Evolutionary conservation across 2,113 vertebrate species (phyloP).

Genomic region (Ovibos moschatus): DNA sequence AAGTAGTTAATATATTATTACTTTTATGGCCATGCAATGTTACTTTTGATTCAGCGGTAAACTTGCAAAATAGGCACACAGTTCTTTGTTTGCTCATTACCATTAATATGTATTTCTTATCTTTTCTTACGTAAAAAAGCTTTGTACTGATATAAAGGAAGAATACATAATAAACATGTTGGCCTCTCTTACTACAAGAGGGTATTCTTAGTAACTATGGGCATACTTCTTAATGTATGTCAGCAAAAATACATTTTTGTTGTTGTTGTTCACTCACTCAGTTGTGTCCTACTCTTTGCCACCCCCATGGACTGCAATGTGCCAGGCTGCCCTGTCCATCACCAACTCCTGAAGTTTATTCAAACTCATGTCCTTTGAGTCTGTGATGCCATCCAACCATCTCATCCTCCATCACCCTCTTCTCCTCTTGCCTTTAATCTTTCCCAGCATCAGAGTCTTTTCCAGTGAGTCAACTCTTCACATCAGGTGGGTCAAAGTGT

Average conservation of each 20-base stretch:
- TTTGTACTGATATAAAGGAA: background rate
- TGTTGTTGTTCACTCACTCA: background rate
- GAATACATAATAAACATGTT: background rate
- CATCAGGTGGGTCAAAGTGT: background rate
- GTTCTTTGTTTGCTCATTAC: background rate
- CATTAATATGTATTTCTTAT: background rate
- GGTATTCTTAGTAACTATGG: background rate
- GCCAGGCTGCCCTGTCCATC: background rate
- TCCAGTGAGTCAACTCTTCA: background rate
- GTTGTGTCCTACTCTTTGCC: background rate
- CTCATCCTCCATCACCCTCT: background rate
- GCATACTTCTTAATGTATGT: background rate
- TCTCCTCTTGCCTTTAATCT: background rate
- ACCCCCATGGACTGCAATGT: background rate
- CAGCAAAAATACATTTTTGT: background rate
- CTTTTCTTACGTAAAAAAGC: background rate
- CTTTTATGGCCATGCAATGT: background rate
- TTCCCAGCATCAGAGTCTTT: background rate
- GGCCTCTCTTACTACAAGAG: background rate
- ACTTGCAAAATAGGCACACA: background rate
- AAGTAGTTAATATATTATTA: background rate
- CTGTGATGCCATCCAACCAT: background rate
- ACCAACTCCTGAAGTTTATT: background rate
- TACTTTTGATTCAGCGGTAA: background rate
- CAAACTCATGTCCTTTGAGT: background rate